Base-by-base conservation (phyloP, 2,113 vertebrate genomes). In the Polypterus senegalus region DNA sequence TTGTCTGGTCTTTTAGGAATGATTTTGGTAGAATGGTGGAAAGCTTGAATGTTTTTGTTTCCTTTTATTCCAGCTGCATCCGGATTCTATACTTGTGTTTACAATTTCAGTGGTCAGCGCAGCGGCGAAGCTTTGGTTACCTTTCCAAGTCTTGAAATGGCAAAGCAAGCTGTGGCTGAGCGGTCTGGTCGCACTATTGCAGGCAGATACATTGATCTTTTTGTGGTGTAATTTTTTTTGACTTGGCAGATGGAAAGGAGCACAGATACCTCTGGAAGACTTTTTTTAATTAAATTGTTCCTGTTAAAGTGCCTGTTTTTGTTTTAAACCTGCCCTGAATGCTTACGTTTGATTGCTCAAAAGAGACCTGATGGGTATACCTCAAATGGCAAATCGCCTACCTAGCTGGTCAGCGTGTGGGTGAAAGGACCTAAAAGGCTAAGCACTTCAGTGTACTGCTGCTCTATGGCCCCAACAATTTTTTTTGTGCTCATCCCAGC, bases 61-160 rank as follows among this genome's bases (percentile, higher is more conserved):
- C 58, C 53, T 57, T 46, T 7, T 27, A 27, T 59, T 76, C 63
- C 79, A 94, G 92, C 87, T 94, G 66, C 88, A 88, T 7, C 75
- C 86, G 70, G 92, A 94, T 49, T 84, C 87, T 46, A 71, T 93
- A 70, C 84, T 94, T 4, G 68, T 91, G 72, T 79, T 94, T 91
- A 92, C 73, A 89, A 89, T 81, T 85, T 90, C 68, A 91, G 81
- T 43, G 91, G 92, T 66, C 89, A 91, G 77, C 88, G 88, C 78
- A 92, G 89, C n/a, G 91, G 90, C 3, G 91, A 93, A 75, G 91
- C 91, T 0, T 71, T 93, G 70, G 80, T 94, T 76, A 91, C 88
- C 64, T 94, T 93, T 67, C 86, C 90, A 60, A 91, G 81, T 44
- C 83, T 89, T 76, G 91, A 91, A 68, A 65, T 77, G 1, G 92